Base-by-base conservation (phyloP, 2,113 vertebrate genomes). In the Mirza zaza region DNA sequence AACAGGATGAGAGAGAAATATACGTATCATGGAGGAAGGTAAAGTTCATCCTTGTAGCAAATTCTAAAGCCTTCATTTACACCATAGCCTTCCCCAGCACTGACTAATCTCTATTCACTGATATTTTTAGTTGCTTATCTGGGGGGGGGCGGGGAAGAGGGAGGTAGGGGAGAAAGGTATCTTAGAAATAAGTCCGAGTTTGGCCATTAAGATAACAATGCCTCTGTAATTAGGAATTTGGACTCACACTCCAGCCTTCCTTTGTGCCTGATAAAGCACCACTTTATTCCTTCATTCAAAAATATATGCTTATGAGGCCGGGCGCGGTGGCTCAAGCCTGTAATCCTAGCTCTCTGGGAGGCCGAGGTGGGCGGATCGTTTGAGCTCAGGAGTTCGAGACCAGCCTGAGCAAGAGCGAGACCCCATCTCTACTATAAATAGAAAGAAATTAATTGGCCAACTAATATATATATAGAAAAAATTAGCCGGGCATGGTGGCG, bases 201-300 rank as follows among this genome's bases (percentile, higher is more conserved):
- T 97, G 65, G 32, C n/a, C 63, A 61, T 81, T n/a, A 82, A 80
- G 67, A 79, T 86, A 95, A 91, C 23, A 95, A 70, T 45, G 21
- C 20, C 7, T 85, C 25, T 80, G 17, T 20, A 80, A 73, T 89
- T 73, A 77, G 34, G 79, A 34, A 67, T 63, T 25, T 93, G 59
- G n/a, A 34, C 7, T 75, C 17, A 68, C 11, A 87, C 0, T 29
- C 20, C 29, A n/a, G 52, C 13, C 25, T 68, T 95, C 59, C 29
- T 87, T 70, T 68, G 70, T 70, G 55, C 17, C 45, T 77, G 15
- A 63, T 12, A 79, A 55, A 87, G 55, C 13, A 79, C 3, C 12
- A 96, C 89, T 91, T 68, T 6, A 94, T 34, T 80, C 42, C 68
- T 39, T 80, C 55, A 34, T 48, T 77, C 77, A 81, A 77, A 95